Base-by-base conservation (phyloP, 1,140 invertebrate genomes). In the Adelges cooleyi region DNA sequence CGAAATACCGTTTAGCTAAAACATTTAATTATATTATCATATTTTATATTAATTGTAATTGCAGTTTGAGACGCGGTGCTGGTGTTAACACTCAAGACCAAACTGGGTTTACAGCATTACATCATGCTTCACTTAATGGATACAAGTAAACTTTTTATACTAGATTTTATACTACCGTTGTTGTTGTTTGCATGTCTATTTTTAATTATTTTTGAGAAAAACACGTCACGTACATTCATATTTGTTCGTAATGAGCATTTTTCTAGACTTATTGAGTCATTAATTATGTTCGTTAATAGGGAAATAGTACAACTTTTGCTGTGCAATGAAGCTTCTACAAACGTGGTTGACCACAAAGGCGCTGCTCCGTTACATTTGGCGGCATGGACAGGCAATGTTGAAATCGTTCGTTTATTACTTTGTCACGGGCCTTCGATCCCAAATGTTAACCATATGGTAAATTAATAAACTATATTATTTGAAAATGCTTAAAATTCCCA, bases 41-140 rank as follows among this genome's bases (percentile, higher is more conserved):
- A 52, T n/a, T n/a, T n/a, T n/a, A n/a, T n/a, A n/a, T n/a, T n/a
- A n/a, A n/a, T n/a, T 71, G 71, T 71, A 72, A 70, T 84, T 83
- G 18, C 77, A 94, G 91, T 78, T 82, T 95, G 72, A 79, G 90
- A 59, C 81, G 90, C 74, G 87, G 88, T 62, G 86, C 89, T 22
- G 92, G 91, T 67, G 88, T 90, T 36, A 96, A 96, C 77, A 87
- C 91, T 68, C 88, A 92, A 78, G 93, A 96, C 73, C 83, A 84
- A 69, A 92, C 87, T 74, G 93, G 92, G n/a, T 95, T 95, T 74
- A 93, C 94, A 8, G 86, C 92, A 6, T 80, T 98, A 40, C 95
- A 98, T 75, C 89, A 95, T 75, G 92, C 95, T 44, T 88, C 92
- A 52, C 80, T 98, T 36, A 92, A 96, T 77, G 92, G 92, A 5